Percentiles rank a stretch among this genome's conserved stretches.
Conservation (phyloP, 37 sponge, comb jelly and placozoan genomes). For the Ianthella basta region DNA sequence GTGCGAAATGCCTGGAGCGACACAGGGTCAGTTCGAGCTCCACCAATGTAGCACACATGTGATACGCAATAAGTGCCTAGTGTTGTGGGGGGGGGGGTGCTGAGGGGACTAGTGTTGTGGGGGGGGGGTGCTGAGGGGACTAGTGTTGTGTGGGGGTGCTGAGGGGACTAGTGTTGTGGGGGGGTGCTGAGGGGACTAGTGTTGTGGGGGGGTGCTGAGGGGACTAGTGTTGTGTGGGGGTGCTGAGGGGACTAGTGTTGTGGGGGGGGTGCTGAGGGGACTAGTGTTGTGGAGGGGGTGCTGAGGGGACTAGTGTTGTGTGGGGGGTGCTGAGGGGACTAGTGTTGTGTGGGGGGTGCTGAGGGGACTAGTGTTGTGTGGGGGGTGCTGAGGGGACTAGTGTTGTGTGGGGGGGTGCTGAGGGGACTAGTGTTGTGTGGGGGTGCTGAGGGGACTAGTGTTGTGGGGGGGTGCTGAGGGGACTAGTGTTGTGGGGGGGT, state of each 20-base stretch:
- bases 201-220: not conserved
- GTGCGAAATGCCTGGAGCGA: constrained; percentile 79
- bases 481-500: not conserved
- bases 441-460: not conserved
- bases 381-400: not conserved
- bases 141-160: not conserved
- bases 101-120: no score
- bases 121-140: no score
- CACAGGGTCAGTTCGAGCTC: constrained; percentile 72
- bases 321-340: not conserved
- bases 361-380: not conserved
- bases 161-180: no score
- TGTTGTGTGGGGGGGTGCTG: no score
- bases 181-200: no score
- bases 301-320: not conserved
- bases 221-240: not conserved
- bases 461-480: no score
- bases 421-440: not conserved
- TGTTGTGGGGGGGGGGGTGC: not conserved
- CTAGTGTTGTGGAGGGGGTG: no score
- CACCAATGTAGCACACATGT: no score
- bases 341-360: not conserved
- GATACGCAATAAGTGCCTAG: not conserved
- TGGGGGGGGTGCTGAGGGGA: not conserved
- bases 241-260: not conserved